phyloP scores from a whole-genome alignment of 2,797 vertebrate genomes.

The Carapus acus region DNA sequence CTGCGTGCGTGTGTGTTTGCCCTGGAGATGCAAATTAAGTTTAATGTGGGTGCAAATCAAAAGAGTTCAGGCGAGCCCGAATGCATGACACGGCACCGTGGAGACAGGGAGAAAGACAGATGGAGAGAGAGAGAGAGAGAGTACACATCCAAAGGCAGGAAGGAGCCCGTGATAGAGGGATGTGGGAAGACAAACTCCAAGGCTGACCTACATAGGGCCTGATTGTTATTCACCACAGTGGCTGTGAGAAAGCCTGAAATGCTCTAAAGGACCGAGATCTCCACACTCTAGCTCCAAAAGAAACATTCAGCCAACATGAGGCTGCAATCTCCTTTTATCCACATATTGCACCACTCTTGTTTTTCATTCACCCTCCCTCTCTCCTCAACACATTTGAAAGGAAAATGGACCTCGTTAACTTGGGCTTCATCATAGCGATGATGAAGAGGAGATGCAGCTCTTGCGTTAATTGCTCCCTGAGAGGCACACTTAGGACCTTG shows the following conservation, averaged over 20 bases:
- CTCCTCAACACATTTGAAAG: no score
- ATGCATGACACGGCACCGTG: slow-evolving; percentile 32
- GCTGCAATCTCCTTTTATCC: neutral
- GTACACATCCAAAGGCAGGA: slow-evolving; percentile 49
- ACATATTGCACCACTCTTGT: neutral
- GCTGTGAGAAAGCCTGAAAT: slow-evolving; percentile 25
- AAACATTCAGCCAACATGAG: neutral
- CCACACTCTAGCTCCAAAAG: slow-evolving; percentile 2
- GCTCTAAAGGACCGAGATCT: slow-evolving; percentile 13
- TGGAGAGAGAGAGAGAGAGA: slow-evolving; percentile 31
- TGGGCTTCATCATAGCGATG: slow-evolving; percentile 21
- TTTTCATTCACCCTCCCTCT: neutral
- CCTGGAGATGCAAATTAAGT: slow-evolving; percentile 35
- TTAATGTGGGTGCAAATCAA: slow-evolving; percentile 18
- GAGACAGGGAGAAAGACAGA: no score
- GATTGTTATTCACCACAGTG: slow-evolving; percentile 58
- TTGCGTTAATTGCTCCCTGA: slow-evolving; percentile 49
- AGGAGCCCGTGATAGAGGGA: slow-evolving; percentile 30
- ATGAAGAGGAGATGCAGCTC: slow-evolving; percentile 24
- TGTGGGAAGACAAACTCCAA: slow-evolving; percentile 26
- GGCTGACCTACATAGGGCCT: slow-evolving; percentile 64
- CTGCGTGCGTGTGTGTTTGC: slow-evolving; percentile 12
- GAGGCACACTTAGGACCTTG: slow-evolving; percentile 32
- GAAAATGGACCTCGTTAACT: slow-evolving; percentile 29
- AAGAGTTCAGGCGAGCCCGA: slow-evolving; percentile 24